Base-by-base conservation (phyloP, 2,888 invertebrate genomes). In the Ophion ellenae region DNA sequence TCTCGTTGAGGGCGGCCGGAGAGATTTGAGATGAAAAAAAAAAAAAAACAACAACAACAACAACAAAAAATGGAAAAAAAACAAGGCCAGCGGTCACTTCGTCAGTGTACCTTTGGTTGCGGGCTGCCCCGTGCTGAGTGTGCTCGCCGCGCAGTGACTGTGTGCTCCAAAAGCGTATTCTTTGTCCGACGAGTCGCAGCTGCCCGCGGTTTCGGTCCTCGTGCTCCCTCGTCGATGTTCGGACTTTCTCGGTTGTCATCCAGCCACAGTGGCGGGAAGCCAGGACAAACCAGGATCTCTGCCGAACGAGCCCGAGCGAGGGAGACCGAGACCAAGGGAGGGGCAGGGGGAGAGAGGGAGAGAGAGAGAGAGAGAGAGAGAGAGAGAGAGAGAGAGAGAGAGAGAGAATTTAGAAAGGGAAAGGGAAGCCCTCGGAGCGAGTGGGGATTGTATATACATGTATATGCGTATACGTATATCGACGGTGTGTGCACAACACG, bases 61-160 rank as follows among this genome's bases (percentile, higher is more conserved):
- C 24, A 24, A 24, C 24, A 24, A 24, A 1, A 78, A 78, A 20
- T 4, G 2, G 32, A 4, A 53, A 47, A 70, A 53, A 75, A 71
- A 63, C 28, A 76, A 71, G 76, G 73, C 81, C 70, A 83, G 80
- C 84, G 87, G 85, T 85, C 84, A 86, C 87, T 87, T 67, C 71
- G 74, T 82, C 10, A 84, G 87, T 89, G 90, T 93, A 94, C 93
- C 94, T 94, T 94, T 94, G 93, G 94, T 93, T 94, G 92, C 93
- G 92, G 92, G 92, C 92, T 92, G 92, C 90, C 92, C 93, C 93
- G 93, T 93, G 93, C 91, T 92, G 93, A 92, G 93, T 93, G 93
- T 93, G 93, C 93, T 93, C 91, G 93, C 93, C 92, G 92, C 93
- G 93, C 93, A 92, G 90, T 93, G 93, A 92, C 93, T 93, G 93